Conservation (phyloP, 1,140 invertebrate genomes). For the Apis mellifera region DNA sequence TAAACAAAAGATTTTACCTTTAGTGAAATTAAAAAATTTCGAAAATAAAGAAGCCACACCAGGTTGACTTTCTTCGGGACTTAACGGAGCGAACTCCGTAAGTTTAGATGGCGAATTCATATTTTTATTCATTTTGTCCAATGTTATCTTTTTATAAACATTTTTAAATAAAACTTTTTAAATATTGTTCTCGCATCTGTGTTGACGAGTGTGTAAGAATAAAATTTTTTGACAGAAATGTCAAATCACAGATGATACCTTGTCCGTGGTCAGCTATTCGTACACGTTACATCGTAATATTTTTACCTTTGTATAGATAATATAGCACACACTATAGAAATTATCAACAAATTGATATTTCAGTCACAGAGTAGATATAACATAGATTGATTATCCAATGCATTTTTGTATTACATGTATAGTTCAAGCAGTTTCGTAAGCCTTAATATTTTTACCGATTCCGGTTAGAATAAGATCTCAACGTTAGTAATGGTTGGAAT, state of each 20-base stretch:
- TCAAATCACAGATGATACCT: neutral
- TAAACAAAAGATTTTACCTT: slow-evolving; percentile 64
- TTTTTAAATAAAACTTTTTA: slow-evolving; percentile 37
- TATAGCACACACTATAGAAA: neutral
- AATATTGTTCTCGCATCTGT: neutral
- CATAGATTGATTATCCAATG: too few species aligned
- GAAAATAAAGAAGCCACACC: slow-evolving; percentile 83
- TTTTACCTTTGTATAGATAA: neutral
- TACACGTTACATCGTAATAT: neutral
- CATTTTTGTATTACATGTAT: too few species aligned
- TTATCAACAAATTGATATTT: too few species aligned
- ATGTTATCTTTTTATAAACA: slow-evolving; percentile 52
- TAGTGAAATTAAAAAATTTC: slow-evolving; percentile 83
- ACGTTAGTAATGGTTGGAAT: too few species aligned
- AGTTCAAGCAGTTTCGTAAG: too few species aligned
- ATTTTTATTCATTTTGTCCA: slow-evolving; percentile 84
- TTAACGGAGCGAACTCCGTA: slow-evolving; percentile 89
- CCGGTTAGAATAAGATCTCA: too few species aligned
- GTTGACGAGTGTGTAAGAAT: neutral
- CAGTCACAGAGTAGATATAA: too few species aligned
- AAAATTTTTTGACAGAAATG: slow-evolving; percentile 10
- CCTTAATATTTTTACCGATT: too few species aligned
- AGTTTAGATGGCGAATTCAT: slow-evolving; percentile 86
- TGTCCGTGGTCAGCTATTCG: too few species aligned
- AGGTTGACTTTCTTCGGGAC: slow-evolving; percentile 84